Conservation (phyloP, 1,140 invertebrate genomes). For the Parasteatoda tepidariorum region DNA sequence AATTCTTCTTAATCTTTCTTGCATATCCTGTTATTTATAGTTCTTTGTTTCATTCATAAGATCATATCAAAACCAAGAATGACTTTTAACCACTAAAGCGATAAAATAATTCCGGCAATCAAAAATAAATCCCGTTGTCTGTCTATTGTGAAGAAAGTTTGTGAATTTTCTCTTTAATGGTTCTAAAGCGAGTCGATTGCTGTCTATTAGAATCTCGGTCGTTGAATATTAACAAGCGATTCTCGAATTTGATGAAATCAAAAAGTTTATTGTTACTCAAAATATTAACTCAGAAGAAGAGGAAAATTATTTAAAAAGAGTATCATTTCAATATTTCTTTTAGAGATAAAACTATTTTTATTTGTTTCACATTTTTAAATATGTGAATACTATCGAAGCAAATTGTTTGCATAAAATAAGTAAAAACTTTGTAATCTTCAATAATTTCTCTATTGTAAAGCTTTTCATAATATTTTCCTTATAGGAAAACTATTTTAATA, state of each 20-base stretch:
- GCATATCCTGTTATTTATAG: constrained; percentile 50
- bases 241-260: neutral
- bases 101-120: constrained; percentile 10
- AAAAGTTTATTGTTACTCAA: too few species aligned
- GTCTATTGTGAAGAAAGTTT: constrained; percentile 32
- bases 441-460: too few species aligned
- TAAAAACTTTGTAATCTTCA: too few species aligned
- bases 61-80: neutral
- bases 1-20: neutral
- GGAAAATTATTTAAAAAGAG: too few species aligned
- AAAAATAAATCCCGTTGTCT: constrained; percentile 27
- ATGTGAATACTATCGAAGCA: too few species aligned
- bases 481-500: too few species aligned
- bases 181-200: neutral
- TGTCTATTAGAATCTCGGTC: constrained; percentile 14
- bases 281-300: too few species aligned
- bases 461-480: too few species aligned
- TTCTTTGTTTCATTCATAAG: constrained; percentile 43
- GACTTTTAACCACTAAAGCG: constrained; percentile 7
- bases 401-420: too few species aligned
- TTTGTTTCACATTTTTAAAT: too few species aligned
- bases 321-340: too few species aligned
- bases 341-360: too few species aligned
- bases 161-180: constrained; percentile 21
- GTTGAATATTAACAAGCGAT: constrained; percentile 23